Conservation (phyloP, 2,113 vertebrate species). For the Addax nasomaculatus region DNA sequence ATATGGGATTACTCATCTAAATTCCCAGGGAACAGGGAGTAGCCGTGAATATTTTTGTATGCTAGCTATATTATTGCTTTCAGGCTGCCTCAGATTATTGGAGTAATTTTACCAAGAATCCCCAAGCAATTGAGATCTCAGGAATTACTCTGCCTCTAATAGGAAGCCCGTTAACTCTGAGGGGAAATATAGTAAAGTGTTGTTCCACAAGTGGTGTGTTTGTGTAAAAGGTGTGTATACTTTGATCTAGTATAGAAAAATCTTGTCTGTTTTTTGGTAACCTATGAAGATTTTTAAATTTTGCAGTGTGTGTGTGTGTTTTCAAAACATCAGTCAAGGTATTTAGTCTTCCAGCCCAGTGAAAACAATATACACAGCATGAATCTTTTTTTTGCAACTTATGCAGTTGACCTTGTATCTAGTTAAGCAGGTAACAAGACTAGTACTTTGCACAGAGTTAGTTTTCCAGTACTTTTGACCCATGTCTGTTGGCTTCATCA, state of each 20-base stretch:
- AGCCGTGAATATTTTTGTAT: constrained; percentile 51
- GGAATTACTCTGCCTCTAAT: constrained; percentile 6
- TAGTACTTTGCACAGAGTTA: neutral
- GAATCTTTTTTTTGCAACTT: neutral
- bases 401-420: neutral
- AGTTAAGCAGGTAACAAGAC: neutral
- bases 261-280: neutral
- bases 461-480: neutral
- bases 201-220: neutral
- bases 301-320: neutral
- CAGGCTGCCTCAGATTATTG: constrained; percentile 35
- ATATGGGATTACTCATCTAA: constrained; percentile 59
- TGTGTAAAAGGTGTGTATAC: neutral
- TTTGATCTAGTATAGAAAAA: neutral
- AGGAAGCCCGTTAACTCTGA: constrained; percentile 6
- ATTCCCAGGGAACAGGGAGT: constrained; percentile 61
- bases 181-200: neutral
- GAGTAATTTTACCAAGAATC: constrained; percentile 51
- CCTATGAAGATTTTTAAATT: neutral
- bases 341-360: neutral
- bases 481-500: neutral
- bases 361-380: neutral
- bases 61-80: neutral
- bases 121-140: constrained; percentile 27
- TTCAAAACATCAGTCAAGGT: neutral